Evolutionary conservation across 2,888 invertebrate genomes (phyloP).

Genomic region (Acleris sparsana): DNA sequence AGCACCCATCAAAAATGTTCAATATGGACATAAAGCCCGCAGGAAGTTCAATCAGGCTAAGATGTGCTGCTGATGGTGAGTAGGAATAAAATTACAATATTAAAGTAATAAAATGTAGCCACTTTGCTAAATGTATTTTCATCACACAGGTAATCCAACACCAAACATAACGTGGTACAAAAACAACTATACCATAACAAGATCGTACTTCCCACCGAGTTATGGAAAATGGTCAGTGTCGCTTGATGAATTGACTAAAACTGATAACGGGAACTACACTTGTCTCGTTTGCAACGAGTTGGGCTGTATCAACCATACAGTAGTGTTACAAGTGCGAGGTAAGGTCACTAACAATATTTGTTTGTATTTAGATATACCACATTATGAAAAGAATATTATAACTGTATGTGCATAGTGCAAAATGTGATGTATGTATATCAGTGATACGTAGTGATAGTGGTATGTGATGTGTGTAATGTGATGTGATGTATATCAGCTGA

Average conservation of each 20-base stretch:
- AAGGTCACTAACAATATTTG: slow-evolving; percentile 51
- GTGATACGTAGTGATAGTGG: too few relatives aligned
- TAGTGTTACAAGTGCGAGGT: slow-evolving; percentile 89
- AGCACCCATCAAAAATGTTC: slow-evolving; percentile 68
- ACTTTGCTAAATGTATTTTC: not conserved
- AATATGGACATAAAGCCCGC: slow-evolving; percentile 87
- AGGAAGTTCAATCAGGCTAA: slow-evolving; percentile 88
- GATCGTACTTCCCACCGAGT: slow-evolving; percentile 86
- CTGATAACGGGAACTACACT: slow-evolving; percentile 94
- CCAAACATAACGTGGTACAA: slow-evolving; percentile 95
- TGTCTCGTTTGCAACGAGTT: slow-evolving; percentile 92
- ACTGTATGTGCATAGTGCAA: too few relatives aligned
- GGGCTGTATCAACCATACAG: slow-evolving; percentile 90
- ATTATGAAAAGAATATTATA: too few relatives aligned
- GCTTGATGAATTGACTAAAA: slow-evolving; percentile 91
- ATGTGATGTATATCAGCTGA: too few relatives aligned
- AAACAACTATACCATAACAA: slow-evolving; percentile 85
- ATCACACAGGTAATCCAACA: slow-evolving; percentile 86
- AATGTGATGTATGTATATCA: too few relatives aligned
- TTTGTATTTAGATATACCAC: too few relatives aligned
- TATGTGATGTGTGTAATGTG: too few relatives aligned
- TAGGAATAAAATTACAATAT: not conserved
- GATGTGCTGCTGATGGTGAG: slow-evolving; percentile 87
- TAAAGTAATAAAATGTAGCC: not conserved
- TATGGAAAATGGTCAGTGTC: slow-evolving; percentile 88